Evolutionary conservation across 2,888 invertebrate genomes (phyloP).

Genomic region (Antheraea assamensis): DNA sequence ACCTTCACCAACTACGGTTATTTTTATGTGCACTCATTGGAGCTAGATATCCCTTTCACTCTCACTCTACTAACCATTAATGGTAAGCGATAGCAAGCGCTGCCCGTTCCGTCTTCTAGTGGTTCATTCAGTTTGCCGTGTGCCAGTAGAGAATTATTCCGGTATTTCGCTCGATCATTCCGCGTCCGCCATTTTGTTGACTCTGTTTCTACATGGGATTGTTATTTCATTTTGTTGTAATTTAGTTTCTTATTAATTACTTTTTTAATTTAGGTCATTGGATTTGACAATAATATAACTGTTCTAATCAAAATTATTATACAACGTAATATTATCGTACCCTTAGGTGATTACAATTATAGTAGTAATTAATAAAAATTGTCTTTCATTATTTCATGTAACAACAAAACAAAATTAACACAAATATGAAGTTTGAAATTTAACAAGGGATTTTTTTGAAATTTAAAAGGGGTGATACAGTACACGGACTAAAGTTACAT

Average conservation of each 20-base stretch:
- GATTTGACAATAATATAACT: no score
- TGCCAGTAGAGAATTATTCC: constrained; percentile 58
- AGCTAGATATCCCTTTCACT: constrained; percentile 43
- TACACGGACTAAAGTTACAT: no score
- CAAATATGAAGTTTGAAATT: no score
- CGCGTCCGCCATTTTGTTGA: constrained; percentile 32
- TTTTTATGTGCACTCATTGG: constrained; percentile 36
- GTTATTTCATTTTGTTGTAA: constrained; percentile 11
- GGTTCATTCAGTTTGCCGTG: constrained; percentile 46
- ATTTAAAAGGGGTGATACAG: no score
- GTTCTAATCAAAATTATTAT: no score
- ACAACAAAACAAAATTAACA: no score
- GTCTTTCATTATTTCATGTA: no score
- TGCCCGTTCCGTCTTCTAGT: constrained; percentile 41
- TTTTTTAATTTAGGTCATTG: background rate
- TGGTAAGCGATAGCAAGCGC: constrained; percentile 42
- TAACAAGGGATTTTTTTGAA: no score
- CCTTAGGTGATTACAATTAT: no score
- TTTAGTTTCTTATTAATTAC: constrained; percentile 19
- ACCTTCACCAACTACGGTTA: constrained; percentile 63
- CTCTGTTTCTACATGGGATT: constrained; percentile 25
- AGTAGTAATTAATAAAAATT: no score
- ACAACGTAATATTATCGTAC: no score
- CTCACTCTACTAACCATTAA: constrained; percentile 28
- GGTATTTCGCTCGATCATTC: constrained; percentile 47